Evolutionary conservation across 1,140 invertebrate genomes (phyloP), one percentile per base, ranked within the genome.

Genomic region (Wasmannia auropunctata): DNA sequence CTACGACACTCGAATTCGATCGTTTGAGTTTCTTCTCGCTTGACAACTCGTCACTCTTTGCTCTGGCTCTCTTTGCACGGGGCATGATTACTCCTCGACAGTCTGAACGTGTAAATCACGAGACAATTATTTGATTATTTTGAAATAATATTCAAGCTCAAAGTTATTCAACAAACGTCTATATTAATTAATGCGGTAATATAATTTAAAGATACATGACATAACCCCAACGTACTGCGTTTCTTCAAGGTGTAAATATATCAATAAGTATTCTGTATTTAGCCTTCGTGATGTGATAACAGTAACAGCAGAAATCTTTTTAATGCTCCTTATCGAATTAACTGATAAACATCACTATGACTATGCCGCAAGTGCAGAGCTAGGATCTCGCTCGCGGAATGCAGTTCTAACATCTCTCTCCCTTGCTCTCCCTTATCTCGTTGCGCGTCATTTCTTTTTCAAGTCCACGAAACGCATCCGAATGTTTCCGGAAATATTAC

Each of bases 21-120:
- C 72, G 10, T 54, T 62, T 88, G 0, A 87, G 43, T 65, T 86
- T 89, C 67, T 90, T 92, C 46, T 49, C 25, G 34, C 85, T 51
- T 8, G 87, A 76, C 16, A 84, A 19, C 25, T 89, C 87, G 37
- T 89, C 74, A 2, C 85, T 86, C 14, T 91, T 85, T 37, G 87
- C 60, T 88, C 76, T 91, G 28, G n/a, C 62, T 87, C 87, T 91
- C 81, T 88, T 92, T 22, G 46, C 0, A 22, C 34, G 83, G 49
- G 62, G 62, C 79, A 87, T 74, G 8, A 25, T 49, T 22, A 58
- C 0, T 43, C 43, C n/a, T 11, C 8, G 3, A 63, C 19, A 67
- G 7, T 51, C 43, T 2, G 63, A 69, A 69, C 69, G 25, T 8
- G 14, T 16, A 46, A 4, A 25, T 65, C 10, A 22, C 31, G 16